Percentiles rank a stretch among this genome's conserved stretches.
Conservation (phyloP, 2,113 vertebrate genomes). For the Seriola aureovittata region DNA sequence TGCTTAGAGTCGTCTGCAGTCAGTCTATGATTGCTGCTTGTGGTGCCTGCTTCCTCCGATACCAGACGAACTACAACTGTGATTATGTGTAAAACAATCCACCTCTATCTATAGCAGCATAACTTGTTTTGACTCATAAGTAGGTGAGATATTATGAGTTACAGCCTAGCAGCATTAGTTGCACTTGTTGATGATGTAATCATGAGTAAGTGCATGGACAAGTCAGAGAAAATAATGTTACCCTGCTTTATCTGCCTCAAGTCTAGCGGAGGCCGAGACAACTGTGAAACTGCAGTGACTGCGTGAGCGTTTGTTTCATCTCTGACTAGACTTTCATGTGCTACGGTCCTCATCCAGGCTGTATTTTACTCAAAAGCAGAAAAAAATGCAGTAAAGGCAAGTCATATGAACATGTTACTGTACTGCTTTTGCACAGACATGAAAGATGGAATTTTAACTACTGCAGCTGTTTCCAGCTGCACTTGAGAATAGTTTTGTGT, state of each 20-base stretch:
- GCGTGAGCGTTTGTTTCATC: slow-evolving; percentile 31
- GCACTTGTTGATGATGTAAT: slow-evolving; percentile 73
- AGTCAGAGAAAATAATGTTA: slow-evolving; percentile 47
- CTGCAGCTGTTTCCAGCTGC: not conserved
- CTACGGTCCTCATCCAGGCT: not conserved
- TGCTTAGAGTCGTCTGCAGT: slow-evolving; percentile 15
- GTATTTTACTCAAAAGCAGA: not conserved
- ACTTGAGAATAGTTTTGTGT: not conserved
- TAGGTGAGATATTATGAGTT: slow-evolving; percentile 41
- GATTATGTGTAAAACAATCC: slow-evolving; percentile 17
- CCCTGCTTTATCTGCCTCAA: slow-evolving; percentile 21
- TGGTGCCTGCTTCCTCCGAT: slow-evolving; percentile 16
- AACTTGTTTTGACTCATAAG: slow-evolving; percentile 62
- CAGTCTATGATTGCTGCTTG: slow-evolving; percentile 5
- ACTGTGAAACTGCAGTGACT: slow-evolving; percentile 31
- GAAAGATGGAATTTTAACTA: not conserved
- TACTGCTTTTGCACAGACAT: slow-evolving; percentile 4
- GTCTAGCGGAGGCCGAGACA: slow-evolving; percentile 21
- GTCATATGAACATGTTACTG: not conserved
- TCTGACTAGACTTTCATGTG: slow-evolving; percentile 29
- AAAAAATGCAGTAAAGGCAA: not conserved
- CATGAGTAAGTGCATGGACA: slow-evolving; percentile 62
- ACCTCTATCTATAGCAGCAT: slow-evolving; percentile 30
- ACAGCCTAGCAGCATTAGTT: slow-evolving; percentile 48
- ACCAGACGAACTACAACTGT: slow-evolving; percentile 32